phyloP scores from a whole-genome alignment of 2,888 invertebrate genomes.

The Pomacea canaliculata region DNA sequence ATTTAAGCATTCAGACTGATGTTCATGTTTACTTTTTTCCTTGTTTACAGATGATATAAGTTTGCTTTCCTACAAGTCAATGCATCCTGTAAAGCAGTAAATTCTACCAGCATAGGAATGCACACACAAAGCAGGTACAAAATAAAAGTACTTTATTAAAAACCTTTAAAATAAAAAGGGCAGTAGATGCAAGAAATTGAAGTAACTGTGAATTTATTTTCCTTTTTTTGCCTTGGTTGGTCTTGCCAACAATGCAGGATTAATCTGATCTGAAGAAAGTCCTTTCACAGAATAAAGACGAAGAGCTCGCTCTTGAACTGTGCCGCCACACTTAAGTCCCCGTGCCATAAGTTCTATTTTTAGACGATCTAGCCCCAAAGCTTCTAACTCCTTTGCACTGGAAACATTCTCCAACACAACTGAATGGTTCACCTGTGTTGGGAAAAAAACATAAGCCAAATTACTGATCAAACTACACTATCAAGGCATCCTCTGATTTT shows the following conservation, averaged over 20 bases:
- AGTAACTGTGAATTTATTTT: background rate
- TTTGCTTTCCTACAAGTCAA: background rate
- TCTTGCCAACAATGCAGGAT: conserved; percentile 63
- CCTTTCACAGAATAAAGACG: conserved; percentile 70
- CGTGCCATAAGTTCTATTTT: conserved; percentile 66
- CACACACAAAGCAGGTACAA: too few species aligned
- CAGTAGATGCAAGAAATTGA: too few species aligned
- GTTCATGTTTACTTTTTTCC: too few species aligned
- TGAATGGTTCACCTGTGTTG: conserved; percentile 3
- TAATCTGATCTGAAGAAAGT: conserved; percentile 60
- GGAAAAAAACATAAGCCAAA: background rate
- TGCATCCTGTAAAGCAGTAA: background rate
- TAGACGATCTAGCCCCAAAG: conserved; percentile 69
- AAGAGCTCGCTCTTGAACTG: conserved; percentile 69
- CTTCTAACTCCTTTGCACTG: conserved; percentile 60
- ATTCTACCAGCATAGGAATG: too few species aligned
- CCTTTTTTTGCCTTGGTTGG: conserved; percentile 25
- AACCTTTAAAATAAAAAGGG: too few species aligned
- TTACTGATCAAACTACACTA: too few species aligned
- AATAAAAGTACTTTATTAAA: too few species aligned
- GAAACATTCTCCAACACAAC: conserved; percentile 51
- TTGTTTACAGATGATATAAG: conserved; percentile 1
- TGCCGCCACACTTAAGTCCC: conserved; percentile 73
- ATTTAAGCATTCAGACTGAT: too few species aligned
- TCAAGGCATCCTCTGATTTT: background rate